Evolutionary conservation across 2,113 vertebrate genomes (phyloP).

Genomic region (Haplochromis burtoni): DNA sequence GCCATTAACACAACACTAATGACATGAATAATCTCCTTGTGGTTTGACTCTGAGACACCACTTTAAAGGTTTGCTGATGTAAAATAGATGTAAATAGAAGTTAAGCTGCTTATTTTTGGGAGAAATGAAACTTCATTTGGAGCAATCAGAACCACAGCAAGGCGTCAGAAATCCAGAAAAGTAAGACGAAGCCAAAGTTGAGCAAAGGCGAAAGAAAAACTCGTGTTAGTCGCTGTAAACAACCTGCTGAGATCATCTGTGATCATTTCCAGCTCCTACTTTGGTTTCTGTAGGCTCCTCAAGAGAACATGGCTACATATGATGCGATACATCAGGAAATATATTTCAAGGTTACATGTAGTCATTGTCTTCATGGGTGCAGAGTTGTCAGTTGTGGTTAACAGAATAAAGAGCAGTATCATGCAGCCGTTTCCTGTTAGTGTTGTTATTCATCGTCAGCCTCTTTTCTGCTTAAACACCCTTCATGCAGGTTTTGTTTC

Average conservation of each 20-base stretch:
- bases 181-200: background rate
- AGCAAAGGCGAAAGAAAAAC: background rate
- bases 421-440: background rate
- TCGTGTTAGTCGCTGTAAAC: background rate
- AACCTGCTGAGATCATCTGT: accelerated
- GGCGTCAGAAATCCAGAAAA: background rate
- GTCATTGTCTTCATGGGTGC: background rate
- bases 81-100: background rate
- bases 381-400: background rate
- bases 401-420: background rate
- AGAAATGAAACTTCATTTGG: background rate
- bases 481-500: background rate
- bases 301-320: background rate
- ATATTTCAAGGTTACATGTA: background rate
- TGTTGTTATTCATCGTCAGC: background rate
- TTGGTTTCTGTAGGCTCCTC: background rate
- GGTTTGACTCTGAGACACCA: background rate
- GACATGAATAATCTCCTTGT: background rate
- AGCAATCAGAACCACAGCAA: background rate
- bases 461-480: background rate
- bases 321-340: accelerated
- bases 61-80: background rate
- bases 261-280: background rate
- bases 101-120: background rate
- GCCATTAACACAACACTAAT: background rate